phyloP scores from a whole-genome alignment of 2,888 invertebrate genomes.

The Atrina japonica region DNA sequence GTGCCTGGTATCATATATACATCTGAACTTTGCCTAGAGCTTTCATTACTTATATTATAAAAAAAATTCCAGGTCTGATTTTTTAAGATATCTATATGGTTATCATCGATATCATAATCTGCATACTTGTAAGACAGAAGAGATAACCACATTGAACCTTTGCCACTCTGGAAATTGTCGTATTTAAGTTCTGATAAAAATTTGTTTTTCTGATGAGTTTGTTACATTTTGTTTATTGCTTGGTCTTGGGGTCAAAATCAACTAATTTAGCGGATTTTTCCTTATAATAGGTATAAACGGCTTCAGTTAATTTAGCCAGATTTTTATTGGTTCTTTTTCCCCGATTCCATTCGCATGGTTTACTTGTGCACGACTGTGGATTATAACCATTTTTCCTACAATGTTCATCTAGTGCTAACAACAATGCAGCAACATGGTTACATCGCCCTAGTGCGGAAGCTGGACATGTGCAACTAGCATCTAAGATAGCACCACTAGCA shows the following conservation, averaged over 20 bases:
- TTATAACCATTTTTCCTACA: conserved; percentile 4
- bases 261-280: no score
- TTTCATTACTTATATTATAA: not conserved
- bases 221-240: not conserved
- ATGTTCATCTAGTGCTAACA: conserved; percentile 15
- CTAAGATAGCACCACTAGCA: conserved; percentile 22
- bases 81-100: not conserved
- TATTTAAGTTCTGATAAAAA: conserved; percentile 1
- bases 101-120: not conserved
- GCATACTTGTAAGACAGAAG: not conserved
- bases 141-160: not conserved
- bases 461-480: conserved; percentile 35
- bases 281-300: not conserved
- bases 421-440: conserved; percentile 37
- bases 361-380: conserved; percentile 15
- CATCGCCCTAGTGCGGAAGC: conserved; percentile 32
- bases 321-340: conserved; percentile 6
- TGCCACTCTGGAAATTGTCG: not conserved
- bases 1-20: conserved; percentile 7
- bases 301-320: not conserved
- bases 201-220: not conserved
- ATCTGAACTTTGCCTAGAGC: not conserved
- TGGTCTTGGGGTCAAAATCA: conserved; percentile 25
- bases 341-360: conserved; percentile 24
- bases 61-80: not conserved